A percentile compares a stretch with the other conserved stretches of the same genome.
phyloP scores from a whole-genome alignment of 2,113 vertebrate genomes.

The Cyanistes caeruleus region DNA sequence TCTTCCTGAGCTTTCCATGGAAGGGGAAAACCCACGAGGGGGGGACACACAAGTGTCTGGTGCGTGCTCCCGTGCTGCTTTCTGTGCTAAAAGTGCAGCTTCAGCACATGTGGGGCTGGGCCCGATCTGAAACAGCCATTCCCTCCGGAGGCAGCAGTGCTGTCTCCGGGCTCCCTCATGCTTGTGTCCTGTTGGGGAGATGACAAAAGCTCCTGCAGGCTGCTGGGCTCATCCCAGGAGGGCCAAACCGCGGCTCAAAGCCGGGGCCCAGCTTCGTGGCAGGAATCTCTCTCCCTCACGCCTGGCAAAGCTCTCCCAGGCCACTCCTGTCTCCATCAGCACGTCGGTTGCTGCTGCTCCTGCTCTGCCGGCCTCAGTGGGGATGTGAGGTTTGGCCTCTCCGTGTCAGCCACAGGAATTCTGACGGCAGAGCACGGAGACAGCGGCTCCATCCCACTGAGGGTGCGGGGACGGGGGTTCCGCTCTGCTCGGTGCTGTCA shows the following conservation, averaged over 20 bases:
- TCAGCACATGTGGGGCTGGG: accelerated
- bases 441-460: neutral
- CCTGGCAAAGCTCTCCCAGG: accelerated
- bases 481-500: neutral
- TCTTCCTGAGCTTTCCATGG: neutral
- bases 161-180: neutral
- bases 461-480: accelerated
- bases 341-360: neutral
- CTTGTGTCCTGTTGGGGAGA: neutral
- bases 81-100: accelerated
- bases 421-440: neutral
- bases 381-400: neutral
- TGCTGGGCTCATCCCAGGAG: neutral
- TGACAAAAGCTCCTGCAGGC: neutral
- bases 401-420: neutral
- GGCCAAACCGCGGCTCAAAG: neutral
- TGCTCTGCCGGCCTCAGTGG: neutral
- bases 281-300: neutral
- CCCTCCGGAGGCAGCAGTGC: neutral
- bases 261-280: accelerated
- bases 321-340: neutral
- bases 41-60: accelerated
- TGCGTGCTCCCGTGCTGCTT: accelerated
- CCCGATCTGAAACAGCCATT: neutral
- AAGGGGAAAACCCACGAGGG: neutral